Evolutionary conservation across 2,113 vertebrate genomes (phyloP).

Genomic region (Brachionichthys hirsutus): DNA sequence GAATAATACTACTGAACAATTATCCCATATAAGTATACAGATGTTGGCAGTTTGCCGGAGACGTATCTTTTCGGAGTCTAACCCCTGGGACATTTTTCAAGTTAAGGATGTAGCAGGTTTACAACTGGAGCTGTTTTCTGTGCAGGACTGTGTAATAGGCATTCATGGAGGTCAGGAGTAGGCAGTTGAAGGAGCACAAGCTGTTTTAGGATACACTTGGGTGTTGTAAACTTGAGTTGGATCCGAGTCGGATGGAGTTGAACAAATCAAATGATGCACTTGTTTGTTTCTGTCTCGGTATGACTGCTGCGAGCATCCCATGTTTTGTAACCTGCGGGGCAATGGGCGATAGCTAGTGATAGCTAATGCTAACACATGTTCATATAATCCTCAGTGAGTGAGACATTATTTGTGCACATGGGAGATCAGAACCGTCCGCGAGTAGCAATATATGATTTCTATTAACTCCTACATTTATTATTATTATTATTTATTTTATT

Average conservation of each 20-base stretch:
- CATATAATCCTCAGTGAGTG: conserved; percentile 63
- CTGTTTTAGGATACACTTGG: conserved; percentile 37
- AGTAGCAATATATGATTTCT: conserved; percentile 67
- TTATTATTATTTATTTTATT: conserved; percentile 65
- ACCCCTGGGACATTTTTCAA: conserved; percentile 60
- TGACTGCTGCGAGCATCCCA: conserved; percentile 30
- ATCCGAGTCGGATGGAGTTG: conserved; percentile 41
- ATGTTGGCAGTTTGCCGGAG: conserved; percentile 44
- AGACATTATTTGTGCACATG: conserved; percentile 64
- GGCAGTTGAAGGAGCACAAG: conserved; percentile 30
- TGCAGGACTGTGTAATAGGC: conserved; percentile 38
- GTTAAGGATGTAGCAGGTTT: conserved; percentile 59
- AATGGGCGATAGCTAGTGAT: conserved; percentile 35
- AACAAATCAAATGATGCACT: conserved; percentile 70
- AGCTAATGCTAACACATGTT: conserved; percentile 60
- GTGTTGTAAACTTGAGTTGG: conserved; percentile 51
- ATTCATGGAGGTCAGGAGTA: conserved; percentile 21
- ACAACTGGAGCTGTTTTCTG: conserved; percentile 47
- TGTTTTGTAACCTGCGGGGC: conserved; percentile 16
- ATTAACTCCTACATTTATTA: conserved; percentile 49
- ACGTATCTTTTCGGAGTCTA: conserved; percentile 56
- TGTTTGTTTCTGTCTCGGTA: conserved; percentile 54
- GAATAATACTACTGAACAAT: conserved; percentile 55
- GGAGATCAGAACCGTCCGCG: conserved; percentile 68
- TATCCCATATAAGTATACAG: conserved; percentile 30